A percentile compares a stretch with the other conserved stretches of the same genome.
phyloP scores from a whole-genome alignment of 2,888 invertebrate species.

The Ophion ellenae region DNA sequence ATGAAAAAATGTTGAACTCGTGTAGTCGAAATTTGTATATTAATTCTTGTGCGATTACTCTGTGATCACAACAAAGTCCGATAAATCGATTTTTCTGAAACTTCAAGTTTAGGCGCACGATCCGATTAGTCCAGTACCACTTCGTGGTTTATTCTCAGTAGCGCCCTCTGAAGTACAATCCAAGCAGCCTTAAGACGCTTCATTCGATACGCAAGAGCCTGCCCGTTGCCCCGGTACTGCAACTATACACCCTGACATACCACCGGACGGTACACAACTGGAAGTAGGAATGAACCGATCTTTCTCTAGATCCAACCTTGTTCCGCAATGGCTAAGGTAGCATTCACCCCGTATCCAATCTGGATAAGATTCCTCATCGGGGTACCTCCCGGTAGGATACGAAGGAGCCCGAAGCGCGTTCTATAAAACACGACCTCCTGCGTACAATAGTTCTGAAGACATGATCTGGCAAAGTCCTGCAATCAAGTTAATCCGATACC shows the following conservation, averaged over 20 bases:
- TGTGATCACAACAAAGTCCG: neutral
- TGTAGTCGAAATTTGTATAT: neutral
- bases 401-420: neutral
- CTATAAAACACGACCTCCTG: neutral
- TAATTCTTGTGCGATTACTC: neutral
- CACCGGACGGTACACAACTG: neutral
- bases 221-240: neutral
- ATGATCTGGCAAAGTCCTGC: no score
- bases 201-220: neutral
- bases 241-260: neutral
- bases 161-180: conserved; percentile 35
- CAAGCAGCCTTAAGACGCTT: neutral
- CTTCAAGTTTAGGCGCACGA: neutral
- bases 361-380: neutral
- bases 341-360: neutral
- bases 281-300: neutral
- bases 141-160: conserved; percentile 1
- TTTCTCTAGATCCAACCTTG: neutral
- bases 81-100: neutral
- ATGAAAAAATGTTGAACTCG: neutral
- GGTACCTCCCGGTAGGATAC: neutral
- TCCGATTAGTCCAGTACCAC: neutral
- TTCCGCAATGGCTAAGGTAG: conserved; percentile 18
- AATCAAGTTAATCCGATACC: no score
- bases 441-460: no score